These are phyloP conservation scores for Diplosoma virens DNA, from an alignment of 23 tunicate genomes.

Conservation along the genomic window DNA sequence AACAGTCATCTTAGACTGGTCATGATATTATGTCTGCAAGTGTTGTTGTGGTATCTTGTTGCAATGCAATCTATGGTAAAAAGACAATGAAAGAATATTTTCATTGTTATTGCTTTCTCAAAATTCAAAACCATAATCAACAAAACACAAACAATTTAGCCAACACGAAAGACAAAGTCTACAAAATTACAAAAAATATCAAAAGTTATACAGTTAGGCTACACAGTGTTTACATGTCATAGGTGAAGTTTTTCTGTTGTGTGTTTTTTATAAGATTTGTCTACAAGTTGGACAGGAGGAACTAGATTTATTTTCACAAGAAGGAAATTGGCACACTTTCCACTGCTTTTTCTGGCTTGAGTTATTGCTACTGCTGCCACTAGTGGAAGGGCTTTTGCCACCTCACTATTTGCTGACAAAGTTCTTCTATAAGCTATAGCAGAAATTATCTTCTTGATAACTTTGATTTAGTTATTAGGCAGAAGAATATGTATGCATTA, in stretches of 20 bases:
- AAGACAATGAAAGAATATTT: not conserved
- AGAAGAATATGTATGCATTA: too few species aligned
- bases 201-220: not conserved
- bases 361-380: not conserved
- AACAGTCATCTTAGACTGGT: not conserved
- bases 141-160: not conserved
- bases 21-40: not conserved
- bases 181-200: not conserved
- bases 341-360: not conserved
- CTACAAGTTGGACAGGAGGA: not conserved
- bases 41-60: not conserved
- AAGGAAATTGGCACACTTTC: not conserved
- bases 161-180: not conserved
- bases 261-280: not conserved
- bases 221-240: not conserved
- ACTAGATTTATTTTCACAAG: too few species aligned
- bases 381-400: not conserved
- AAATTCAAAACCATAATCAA: not conserved
- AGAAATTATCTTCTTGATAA: not conserved
- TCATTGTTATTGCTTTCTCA: not conserved
- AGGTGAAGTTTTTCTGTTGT: not conserved
- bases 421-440: not conserved
- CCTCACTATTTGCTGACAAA: not conserved
- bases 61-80: not conserved
- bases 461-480: not conserved